These are phyloP conservation scores for Pararge aegeria DNA, from an alignment of 1,140 invertebrate species.

Conservation along the genomic window DNA sequence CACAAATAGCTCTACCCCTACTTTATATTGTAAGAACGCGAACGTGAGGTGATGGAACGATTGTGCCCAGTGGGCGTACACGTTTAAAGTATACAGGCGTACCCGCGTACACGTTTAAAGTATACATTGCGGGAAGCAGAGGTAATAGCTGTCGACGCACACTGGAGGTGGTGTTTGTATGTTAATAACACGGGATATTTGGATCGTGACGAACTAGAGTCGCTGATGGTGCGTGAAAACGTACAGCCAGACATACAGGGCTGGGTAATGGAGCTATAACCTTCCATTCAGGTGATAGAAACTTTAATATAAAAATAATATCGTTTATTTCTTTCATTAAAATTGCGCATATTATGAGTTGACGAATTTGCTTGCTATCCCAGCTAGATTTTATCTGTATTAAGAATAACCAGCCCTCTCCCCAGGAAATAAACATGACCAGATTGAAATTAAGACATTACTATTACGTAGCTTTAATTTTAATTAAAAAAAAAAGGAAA, in stretches of 20 bases:
- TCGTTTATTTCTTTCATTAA: no score
- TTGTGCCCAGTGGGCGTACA: background rate
- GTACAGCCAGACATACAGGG: background rate
- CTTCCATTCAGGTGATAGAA: background rate
- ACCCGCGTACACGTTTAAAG: background rate
- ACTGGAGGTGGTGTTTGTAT: slow-evolving; percentile 18
- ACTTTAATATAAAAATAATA: background rate
- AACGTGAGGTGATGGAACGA: no score
- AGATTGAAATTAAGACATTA: no score
- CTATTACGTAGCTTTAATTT: no score
- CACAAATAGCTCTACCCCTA: no score
- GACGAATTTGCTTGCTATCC: no score
- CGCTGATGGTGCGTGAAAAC: slow-evolving; percentile 11
- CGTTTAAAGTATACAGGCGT: background rate
- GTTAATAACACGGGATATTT: slow-evolving; percentile 19
- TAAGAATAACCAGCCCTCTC: no score
- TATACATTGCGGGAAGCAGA: background rate
- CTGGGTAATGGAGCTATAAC: background rate
- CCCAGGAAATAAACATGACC: no score
- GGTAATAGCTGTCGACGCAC: slow-evolving; percentile 11
- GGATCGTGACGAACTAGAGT: slow-evolving; percentile 24
- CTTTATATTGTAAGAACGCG: no score
- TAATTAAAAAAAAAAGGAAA: no score
- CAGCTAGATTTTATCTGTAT: no score
- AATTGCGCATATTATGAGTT: no score